Evolutionary conservation across 2,113 vertebrate genomes (phyloP).

Genomic region (Callithrix jacchus): DNA sequence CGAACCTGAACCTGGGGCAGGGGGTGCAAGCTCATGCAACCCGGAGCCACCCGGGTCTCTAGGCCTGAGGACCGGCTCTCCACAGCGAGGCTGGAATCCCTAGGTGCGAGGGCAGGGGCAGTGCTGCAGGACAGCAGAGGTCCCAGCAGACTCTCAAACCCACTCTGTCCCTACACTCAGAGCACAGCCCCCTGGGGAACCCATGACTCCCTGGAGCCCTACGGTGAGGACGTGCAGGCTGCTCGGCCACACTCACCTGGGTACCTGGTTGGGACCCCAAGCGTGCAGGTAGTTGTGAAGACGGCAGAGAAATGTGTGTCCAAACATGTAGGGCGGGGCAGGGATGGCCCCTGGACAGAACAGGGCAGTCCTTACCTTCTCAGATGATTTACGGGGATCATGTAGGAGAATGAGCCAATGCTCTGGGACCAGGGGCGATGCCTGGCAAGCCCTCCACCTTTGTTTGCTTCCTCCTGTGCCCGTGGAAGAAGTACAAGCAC

Average conservation of each 20-base stretch:
- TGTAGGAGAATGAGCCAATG: too few species aligned
- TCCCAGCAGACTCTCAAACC: background rate
- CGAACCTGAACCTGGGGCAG: background rate
- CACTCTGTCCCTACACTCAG: background rate
- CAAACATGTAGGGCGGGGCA: background rate
- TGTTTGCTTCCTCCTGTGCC: rapidly evolving
- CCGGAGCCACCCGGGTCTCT: background rate
- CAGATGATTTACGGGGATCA: too few species aligned
- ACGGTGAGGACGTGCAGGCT: rapidly evolving
- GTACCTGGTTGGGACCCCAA: background rate
- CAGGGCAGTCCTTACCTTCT: background rate
- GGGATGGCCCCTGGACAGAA: too few species aligned
- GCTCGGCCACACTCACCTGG: background rate
- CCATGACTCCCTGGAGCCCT: background rate
- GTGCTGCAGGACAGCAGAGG: background rate
- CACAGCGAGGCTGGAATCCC: background rate
- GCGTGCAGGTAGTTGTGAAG: background rate
- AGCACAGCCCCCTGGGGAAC: background rate
- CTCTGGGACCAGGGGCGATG: rapidly evolving
- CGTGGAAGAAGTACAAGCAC: too few species aligned
- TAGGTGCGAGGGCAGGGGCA: background rate
- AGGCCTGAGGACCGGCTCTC: background rate
- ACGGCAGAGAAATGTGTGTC: rapidly evolving
- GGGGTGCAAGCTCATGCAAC: rapidly evolving
- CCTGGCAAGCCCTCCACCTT: background rate